A percentile compares a stretch with the other conserved stretches of the same genome.
Conservation (phyloP, 2,113 vertebrate species). For the Nicator chloris region DNA sequence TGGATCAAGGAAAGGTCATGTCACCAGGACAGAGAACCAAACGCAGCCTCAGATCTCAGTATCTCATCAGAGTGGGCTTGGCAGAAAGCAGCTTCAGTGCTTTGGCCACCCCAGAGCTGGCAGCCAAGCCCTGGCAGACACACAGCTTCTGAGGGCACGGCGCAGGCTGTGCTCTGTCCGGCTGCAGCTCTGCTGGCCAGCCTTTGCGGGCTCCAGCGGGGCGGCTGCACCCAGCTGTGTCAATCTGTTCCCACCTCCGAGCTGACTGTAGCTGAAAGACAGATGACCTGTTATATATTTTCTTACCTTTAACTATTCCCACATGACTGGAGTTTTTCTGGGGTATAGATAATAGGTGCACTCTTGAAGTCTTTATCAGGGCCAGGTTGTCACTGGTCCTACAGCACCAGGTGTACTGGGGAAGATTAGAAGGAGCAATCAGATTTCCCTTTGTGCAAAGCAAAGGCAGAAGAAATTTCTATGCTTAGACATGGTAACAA, state of each 20-base stretch:
- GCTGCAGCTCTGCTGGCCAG: background rate
- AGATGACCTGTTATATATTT: conserved; percentile 30
- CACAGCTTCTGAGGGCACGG: background rate
- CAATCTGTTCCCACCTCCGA: conserved; percentile 10
- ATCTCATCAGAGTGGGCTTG: accelerated
- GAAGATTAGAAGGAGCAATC: background rate
- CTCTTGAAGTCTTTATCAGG: conserved; percentile 42
- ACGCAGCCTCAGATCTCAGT: background rate
- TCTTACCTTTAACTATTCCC: conserved; percentile 45
- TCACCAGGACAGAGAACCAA: background rate
- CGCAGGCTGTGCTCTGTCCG: background rate
- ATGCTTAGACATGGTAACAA: background rate
- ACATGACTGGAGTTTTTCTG: background rate
- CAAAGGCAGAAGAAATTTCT: background rate
- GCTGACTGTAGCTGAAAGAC: conserved; percentile 22
- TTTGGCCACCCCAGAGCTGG: background rate
- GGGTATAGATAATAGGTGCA: background rate
- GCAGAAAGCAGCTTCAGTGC: background rate
- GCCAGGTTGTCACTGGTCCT: background rate
- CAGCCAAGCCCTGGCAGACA: background rate
- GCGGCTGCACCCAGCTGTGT: conserved; percentile 20
- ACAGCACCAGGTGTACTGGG: background rate
- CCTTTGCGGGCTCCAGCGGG: background rate
- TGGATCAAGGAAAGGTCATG: too few species aligned
- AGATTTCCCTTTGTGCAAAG: background rate